Evolutionary conservation across 2,113 vertebrate species (phyloP), one percentile per base, ranked within the genome.

Genomic region (Sceloporus undulatus): DNA sequence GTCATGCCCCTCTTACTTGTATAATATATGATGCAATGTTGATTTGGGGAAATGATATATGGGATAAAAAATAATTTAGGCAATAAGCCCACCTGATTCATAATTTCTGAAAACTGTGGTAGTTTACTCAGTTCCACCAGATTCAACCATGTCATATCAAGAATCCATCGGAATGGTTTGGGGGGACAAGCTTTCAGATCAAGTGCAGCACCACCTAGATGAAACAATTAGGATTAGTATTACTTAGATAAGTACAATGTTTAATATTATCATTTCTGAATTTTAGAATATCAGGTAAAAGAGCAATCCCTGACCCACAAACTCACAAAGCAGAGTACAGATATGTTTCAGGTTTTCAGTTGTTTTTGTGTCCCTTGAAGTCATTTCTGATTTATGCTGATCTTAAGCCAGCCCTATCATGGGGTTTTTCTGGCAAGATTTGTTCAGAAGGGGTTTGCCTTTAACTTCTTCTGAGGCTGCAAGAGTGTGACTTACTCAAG

Each of bases 101-200:
- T 94, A 89, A 97, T 97, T 84, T 94, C 90, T 94, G 92, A 89
- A 92, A 97, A 97, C 8, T 95, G 95, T 5, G 96, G 95, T 59
- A 97, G 93, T 93, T 97, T 97, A 75, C 93, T 97, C 88, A 97
- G 65, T 94, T 97, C 96, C 54, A 97, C 97, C 1, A 97, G 90
- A 87, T 97, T 97, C 84, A 97, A 91, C 97, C 97, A 97, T 5
- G 92, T 93, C 94, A 96, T 94, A 54, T 97, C 97, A 29, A 97
- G 97, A 91, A 97, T 97, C 97, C 97, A 97, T 38, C 92, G 91
- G 56, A 94, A 95, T 0, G 95, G 97, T 84, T 97, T 97, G 38
- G 96, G 94, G 78, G 96, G 97, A 85, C 97, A 97, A 89, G 97
- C 94, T 91, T 97, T 97, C 87, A 97, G 94, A 87, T 97, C 96